Percentiles rank a stretch among this genome's conserved stretches.
Conservation (phyloP, 2,113 vertebrate genomes). For the Solea senegalensis region DNA sequence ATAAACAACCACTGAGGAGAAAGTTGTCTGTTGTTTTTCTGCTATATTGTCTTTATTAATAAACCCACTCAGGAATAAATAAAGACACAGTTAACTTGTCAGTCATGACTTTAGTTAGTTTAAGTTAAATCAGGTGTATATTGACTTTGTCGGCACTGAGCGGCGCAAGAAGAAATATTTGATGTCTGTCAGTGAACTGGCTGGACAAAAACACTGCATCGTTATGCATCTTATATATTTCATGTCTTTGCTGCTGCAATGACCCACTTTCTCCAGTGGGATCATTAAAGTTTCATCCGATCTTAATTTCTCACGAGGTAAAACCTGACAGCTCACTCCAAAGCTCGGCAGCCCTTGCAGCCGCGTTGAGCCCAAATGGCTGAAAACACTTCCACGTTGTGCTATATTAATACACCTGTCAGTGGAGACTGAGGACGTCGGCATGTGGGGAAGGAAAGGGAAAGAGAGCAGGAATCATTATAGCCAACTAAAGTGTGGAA, state of each 20-base stretch:
- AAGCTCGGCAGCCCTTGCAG: slow-evolving; percentile 26
- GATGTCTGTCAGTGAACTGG: background rate
- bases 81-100: no score
- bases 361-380: slow-evolving; percentile 12
- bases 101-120: no score
- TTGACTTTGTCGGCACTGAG: background rate
- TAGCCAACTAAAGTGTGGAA: slow-evolving; percentile 31
- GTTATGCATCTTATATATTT: slow-evolving; percentile 42
- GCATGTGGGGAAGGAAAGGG: slow-evolving; percentile 20
- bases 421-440: slow-evolving; percentile 32
- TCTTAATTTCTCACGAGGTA: slow-evolving; percentile 50
- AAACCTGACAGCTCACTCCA: slow-evolving; percentile 50
- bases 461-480: slow-evolving; percentile 25
- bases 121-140: no score
- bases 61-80: no score
- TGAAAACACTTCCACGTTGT: slow-evolving; percentile 26
- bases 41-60: no score
- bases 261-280: slow-evolving; percentile 64
- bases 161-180: slow-evolving; percentile 8
- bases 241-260: slow-evolving; percentile 44
- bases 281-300: slow-evolving; percentile 70
- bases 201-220: slow-evolving; percentile 10
- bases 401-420: slow-evolving; percentile 42
- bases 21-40: no score
- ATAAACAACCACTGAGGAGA: no score